A percentile compares a stretch with the other conserved stretches of the same genome.
Conservation (phyloP, 1,140 invertebrate species). For the Gyrodactylus salaris region DNA sequence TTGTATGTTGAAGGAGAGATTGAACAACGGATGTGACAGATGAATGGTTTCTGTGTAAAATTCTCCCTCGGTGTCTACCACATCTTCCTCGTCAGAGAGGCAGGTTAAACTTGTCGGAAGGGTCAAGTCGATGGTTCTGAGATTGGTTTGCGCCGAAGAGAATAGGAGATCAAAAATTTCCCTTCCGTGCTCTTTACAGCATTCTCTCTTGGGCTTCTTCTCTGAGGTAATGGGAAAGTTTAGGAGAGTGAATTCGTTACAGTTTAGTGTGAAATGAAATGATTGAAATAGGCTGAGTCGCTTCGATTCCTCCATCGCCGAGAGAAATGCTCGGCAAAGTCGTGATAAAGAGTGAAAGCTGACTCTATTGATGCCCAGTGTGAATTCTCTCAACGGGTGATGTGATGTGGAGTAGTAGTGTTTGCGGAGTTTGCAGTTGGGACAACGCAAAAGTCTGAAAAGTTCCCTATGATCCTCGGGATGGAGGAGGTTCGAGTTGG, state of each 20-base stretch:
- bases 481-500: not conserved
- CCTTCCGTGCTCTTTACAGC: not conserved
- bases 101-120: not conserved
- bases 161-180: not conserved
- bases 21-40: not conserved
- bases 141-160: not conserved
- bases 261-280: not conserved
- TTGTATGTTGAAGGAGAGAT: not conserved
- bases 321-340: not conserved
- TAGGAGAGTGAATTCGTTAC: not conserved
- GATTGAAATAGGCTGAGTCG: not conserved
- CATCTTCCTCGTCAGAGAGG: not conserved
- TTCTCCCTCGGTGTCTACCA: not conserved
- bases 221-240: not conserved
- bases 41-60: not conserved
- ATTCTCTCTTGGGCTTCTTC: not conserved
- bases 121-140: not conserved
- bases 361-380: too few relatives aligned
- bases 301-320: not conserved
- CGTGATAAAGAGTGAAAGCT: not conserved
- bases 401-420: too few relatives aligned
- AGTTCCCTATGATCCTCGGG: not conserved
- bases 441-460: not conserved
- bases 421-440: not conserved
- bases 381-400: too few relatives aligned